Conservation (phyloP, 2,113 vertebrate genomes). For the Okapia johnstoni region DNA sequence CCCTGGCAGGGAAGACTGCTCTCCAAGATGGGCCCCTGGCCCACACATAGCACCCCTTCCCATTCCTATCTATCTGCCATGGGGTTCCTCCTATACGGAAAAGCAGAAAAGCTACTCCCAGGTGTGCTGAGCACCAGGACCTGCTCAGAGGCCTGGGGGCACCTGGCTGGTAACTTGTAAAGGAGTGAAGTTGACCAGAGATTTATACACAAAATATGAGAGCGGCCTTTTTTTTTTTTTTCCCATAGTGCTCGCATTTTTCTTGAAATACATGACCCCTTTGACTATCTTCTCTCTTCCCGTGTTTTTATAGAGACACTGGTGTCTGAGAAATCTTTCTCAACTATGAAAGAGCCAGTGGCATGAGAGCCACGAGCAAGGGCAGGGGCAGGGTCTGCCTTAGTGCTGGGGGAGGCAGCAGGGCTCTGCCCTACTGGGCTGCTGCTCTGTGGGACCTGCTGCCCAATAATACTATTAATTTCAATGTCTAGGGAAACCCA, state of each 20-base stretch:
- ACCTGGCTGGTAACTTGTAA: background rate
- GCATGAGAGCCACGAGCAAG: background rate
- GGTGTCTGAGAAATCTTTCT: background rate
- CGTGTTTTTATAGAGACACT: background rate
- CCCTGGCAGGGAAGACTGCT: constrained; percentile 52
- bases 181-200: background rate
- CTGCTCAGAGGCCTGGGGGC: background rate
- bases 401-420: fast-evolving
- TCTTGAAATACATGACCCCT: constrained; percentile 36
- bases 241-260: constrained; percentile 29
- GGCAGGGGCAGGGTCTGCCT: no score
- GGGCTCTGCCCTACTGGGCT: background rate
- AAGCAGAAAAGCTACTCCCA: background rate
- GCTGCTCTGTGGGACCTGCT: background rate
- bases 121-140: background rate
- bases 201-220: background rate
- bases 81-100: background rate
- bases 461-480: background rate
- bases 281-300: background rate
- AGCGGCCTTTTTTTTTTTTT: background rate
- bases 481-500: background rate
- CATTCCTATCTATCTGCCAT: background rate
- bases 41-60: fast-evolving
- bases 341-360: background rate
- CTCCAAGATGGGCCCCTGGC: background rate